Conservation (phyloP, 2,888 invertebrate species). For the Craniophora ligustri region DNA sequence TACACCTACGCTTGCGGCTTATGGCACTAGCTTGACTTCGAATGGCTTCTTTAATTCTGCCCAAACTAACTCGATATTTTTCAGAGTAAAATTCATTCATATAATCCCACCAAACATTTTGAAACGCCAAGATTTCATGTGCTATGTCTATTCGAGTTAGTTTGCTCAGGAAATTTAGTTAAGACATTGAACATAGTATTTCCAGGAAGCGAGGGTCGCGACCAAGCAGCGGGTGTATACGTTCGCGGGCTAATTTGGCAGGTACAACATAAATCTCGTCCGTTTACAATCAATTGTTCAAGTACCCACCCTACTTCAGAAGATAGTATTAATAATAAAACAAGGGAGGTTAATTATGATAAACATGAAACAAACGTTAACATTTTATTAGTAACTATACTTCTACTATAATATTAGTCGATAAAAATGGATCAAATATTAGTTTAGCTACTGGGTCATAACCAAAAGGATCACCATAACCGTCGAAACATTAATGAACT, state of each 20-base stretch:
- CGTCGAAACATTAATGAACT: slow-evolving; percentile 40
- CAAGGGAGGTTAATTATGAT: slow-evolving; percentile 58
- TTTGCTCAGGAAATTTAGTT: slow-evolving; percentile 13
- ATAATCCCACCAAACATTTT: no score
- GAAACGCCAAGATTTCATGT: no score
- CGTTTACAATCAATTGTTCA: slow-evolving; percentile 39
- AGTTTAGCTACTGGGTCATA: slow-evolving; percentile 43
- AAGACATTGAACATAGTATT: slow-evolving; percentile 2
- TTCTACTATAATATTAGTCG: slow-evolving; percentile 58
- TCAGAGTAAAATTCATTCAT: no score
- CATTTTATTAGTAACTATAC: slow-evolving; percentile 58
- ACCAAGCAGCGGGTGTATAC: slow-evolving; percentile 34
- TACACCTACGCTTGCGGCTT: no score
- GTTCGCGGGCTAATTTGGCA: slow-evolving; percentile 25
- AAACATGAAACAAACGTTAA: slow-evolving; percentile 72
- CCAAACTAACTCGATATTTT: slow-evolving; percentile 35
- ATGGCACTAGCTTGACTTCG: slow-evolving; percentile 8
- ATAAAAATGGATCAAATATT: slow-evolving; percentile 46
- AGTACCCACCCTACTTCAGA: slow-evolving; percentile 52
- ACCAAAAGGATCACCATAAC: slow-evolving; percentile 55
- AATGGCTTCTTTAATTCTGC: background rate
- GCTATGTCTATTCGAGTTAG: slow-evolving; percentile 6
- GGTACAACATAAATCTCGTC: slow-evolving; percentile 31
- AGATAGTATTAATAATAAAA: slow-evolving; percentile 46
- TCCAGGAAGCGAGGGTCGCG: slow-evolving; percentile 36